These are phyloP conservation scores for Phalacrocorax brasilianus DNA, from an alignment of 2,113 vertebrate genomes.

Conservation along the genomic window DNA sequence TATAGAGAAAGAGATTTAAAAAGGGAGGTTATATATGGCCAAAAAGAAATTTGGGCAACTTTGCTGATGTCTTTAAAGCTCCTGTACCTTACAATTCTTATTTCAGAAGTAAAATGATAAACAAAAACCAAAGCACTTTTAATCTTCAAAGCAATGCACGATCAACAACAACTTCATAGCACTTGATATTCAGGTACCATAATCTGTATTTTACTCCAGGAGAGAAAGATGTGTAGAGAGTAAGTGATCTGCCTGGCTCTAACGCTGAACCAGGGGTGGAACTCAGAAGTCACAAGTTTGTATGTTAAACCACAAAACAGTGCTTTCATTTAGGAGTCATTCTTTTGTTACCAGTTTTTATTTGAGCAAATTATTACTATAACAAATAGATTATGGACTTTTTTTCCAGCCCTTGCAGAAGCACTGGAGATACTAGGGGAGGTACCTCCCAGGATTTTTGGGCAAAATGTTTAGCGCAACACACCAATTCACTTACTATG, in stretches of 20 bases:
- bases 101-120: constrained; percentile 48
- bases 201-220: constrained; percentile 26
- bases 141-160: constrained; percentile 32
- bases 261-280: neutral
- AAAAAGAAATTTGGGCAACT: constrained; percentile 21
- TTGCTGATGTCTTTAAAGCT: neutral
- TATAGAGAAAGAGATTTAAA: constrained; percentile 12
- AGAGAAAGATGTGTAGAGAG: neutral
- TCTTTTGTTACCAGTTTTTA: neutral
- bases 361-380: neutral
- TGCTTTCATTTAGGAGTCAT: neutral
- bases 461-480: neutral
- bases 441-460: neutral
- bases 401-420: neutral
- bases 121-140: constrained; percentile 53
- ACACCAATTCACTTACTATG: neutral
- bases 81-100: neutral
- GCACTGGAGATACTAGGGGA: neutral
- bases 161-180: constrained; percentile 43
- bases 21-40: neutral
- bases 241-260: neutral
- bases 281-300: neutral
- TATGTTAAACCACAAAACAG: neutral
- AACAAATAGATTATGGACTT: neutral
- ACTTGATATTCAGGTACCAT: neutral